Base-by-base conservation (phyloP, 2,888 invertebrate genomes). In the Phyllotreta striolata region DNA sequence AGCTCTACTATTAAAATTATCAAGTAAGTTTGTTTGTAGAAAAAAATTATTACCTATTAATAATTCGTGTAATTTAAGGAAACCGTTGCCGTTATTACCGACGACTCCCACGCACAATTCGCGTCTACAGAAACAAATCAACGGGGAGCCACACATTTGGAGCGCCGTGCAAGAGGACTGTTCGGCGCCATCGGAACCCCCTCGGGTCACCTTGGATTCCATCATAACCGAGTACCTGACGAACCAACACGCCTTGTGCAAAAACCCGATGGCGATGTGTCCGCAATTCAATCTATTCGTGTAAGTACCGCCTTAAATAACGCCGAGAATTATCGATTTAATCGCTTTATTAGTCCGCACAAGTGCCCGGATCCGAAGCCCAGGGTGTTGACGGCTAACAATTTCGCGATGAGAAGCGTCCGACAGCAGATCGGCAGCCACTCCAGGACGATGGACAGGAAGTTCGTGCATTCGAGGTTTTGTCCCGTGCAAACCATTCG, bases 201-300 rank as follows among this genome's bases (percentile, higher is more conserved):
- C 82, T 6, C 79, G 86, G 6, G 88, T 90, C 60, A 91, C 92
- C 0, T 84, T 98, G 24, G 93, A 96, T 80, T 91, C 92, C 46
- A 97, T 99, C 76, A 94, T 98, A 69, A 96, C 95, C 0, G 97
- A 98, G 81, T 98, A 98, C 83, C 86, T 98, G 57, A 92, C 96
- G 73, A 96, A 96, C 83, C 98, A 99, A 81, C 99, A 99, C 83
- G 92, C 97, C n/a, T 84, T 95, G 6, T 99, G 99, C 84, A 94
- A 93, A 83, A 96, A 98, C 82, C 99, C 99, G 0, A 96, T 99
- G 84, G 93, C 94, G 38, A 97, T 96, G 0, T 98, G 98, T 82
- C 98, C 98, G 0, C 95, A 95, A 78, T 98, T 98, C 79, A 95
- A 96, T 80, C 84, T 98, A 40, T 94, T 96, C 77, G 87, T 89